A percentile compares a stretch with the other conserved stretches of the same genome.
phyloP scores from a whole-genome alignment of 2,888 invertebrate genomes.

The Anorthoa munda region DNA sequence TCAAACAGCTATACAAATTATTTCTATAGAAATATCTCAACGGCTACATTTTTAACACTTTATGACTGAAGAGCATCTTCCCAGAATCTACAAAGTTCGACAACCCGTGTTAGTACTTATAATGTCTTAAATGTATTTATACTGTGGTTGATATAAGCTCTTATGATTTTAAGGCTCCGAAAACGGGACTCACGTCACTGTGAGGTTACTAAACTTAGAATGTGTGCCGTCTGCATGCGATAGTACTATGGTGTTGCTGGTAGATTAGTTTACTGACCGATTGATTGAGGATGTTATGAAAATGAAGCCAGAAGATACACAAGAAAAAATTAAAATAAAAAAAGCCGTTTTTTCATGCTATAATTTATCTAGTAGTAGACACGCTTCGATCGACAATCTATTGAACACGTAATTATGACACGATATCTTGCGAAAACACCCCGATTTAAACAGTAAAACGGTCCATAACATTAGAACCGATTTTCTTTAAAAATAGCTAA shows the following conservation, averaged over 20 bases:
- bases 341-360: too few relatives aligned
- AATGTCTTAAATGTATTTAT: slow-evolving; percentile 41
- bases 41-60: background rate
- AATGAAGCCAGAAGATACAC: too few relatives aligned
- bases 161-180: slow-evolving; percentile 17
- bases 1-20: background rate
- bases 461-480: too few relatives aligned
- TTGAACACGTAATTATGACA: too few relatives aligned
- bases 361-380: too few relatives aligned
- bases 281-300: background rate
- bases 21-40: background rate
- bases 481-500: too few relatives aligned
- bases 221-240: slow-evolving; percentile 15
- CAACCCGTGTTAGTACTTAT: slow-evolving; percentile 29
- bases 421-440: too few relatives aligned
- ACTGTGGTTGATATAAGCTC: slow-evolving; percentile 6
- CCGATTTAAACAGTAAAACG: too few relatives aligned
- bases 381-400: too few relatives aligned
- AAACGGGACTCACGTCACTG: slow-evolving; percentile 33
- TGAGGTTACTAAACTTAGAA: slow-evolving; percentile 40
- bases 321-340: too few relatives aligned
- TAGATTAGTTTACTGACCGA: background rate
- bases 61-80: slow-evolving; percentile 12
- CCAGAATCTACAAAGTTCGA: slow-evolving; percentile 26
- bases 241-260: background rate